Evolutionary conservation across 1,140 invertebrate genomes (phyloP).

Genomic region (Acromyrmex charruanus): DNA sequence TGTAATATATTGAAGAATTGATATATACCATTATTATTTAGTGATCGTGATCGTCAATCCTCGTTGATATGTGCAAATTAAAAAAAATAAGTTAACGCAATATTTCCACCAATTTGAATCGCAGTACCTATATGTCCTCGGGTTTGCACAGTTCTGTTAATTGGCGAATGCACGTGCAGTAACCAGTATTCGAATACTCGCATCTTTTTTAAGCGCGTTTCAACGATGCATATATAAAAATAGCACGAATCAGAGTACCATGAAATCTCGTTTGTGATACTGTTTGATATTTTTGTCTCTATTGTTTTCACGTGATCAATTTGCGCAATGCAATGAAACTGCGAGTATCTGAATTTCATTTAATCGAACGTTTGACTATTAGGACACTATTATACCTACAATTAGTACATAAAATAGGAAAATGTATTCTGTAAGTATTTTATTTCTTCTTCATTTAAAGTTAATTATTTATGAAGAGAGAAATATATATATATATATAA

Average conservation of each 20-base stretch:
- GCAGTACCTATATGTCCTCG: slow-evolving; percentile 2
- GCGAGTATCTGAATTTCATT: slow-evolving; percentile 13
- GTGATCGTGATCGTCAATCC: not conserved
- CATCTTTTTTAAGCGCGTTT: slow-evolving; percentile 20
- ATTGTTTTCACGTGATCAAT: slow-evolving; percentile 38
- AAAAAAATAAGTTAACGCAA: slow-evolving; percentile 33
- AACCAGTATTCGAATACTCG: slow-evolving; percentile 2
- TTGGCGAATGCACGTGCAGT: slow-evolving; percentile 6
- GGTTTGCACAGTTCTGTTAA: slow-evolving; percentile 35
- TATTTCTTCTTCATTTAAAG: not conserved
- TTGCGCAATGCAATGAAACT: not conserved
- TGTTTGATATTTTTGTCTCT: slow-evolving; percentile 40
- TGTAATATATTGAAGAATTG: not conserved
- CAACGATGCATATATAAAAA: slow-evolving; percentile 36
- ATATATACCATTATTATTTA: slow-evolving; percentile 4
- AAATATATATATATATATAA: too few relatives aligned
- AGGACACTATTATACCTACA: not conserved
- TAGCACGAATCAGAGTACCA: slow-evolving; percentile 16
- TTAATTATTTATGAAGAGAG: not conserved
- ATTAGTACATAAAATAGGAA: not conserved
- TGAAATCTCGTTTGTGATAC: slow-evolving; percentile 34
- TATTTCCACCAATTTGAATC: slow-evolving; percentile 30
- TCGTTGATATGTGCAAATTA: not conserved
- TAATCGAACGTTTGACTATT: not conserved
- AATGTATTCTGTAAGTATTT: not conserved